Evolutionary conservation across 2,113 vertebrate genomes (phyloP).

Genomic region (Paralichthys olivaceus): DNA sequence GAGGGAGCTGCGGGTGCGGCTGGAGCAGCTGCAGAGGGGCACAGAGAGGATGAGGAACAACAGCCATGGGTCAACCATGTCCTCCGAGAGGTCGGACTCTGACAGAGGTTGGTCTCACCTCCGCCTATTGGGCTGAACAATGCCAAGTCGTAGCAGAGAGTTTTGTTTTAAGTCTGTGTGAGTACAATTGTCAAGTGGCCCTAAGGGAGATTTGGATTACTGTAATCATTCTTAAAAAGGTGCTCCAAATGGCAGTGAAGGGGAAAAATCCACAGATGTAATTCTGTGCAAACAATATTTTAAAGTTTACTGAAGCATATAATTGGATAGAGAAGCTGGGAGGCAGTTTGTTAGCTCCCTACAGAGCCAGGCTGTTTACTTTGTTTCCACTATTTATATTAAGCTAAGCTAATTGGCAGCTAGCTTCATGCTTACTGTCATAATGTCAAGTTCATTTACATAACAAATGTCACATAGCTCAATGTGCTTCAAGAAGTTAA

Average conservation of each 20-base stretch:
- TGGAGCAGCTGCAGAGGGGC: constrained; percentile 84
- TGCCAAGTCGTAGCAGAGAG: not conserved
- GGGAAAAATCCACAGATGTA: not conserved
- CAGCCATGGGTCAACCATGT: constrained; percentile 89
- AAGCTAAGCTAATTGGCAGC: no score
- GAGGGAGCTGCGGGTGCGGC: constrained; percentile 82
- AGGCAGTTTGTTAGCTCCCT: no score
- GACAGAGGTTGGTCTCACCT: constrained; percentile 83
- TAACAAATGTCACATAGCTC: no score
- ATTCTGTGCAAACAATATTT: not conserved
- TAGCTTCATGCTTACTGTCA: no score
- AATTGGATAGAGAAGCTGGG: no score
- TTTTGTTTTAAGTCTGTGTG: not conserved
- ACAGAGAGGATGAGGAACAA: constrained; percentile 85
- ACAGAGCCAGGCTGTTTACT: no score
- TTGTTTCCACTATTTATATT: no score
- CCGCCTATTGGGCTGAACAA: not conserved
- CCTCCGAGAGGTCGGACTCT: constrained; percentile 89
- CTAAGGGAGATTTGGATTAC: not conserved
- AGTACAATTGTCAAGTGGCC: not conserved
- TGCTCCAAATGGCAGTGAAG: no score
- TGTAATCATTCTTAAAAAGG: no score
- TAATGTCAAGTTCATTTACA: no score
- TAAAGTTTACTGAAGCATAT: no score
- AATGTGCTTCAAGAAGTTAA: no score